Evolutionary conservation across 2,797 vertebrate genomes (phyloP), one percentile per base, ranked within the genome.

Genomic region (Leucoraja ocellata): DNA sequence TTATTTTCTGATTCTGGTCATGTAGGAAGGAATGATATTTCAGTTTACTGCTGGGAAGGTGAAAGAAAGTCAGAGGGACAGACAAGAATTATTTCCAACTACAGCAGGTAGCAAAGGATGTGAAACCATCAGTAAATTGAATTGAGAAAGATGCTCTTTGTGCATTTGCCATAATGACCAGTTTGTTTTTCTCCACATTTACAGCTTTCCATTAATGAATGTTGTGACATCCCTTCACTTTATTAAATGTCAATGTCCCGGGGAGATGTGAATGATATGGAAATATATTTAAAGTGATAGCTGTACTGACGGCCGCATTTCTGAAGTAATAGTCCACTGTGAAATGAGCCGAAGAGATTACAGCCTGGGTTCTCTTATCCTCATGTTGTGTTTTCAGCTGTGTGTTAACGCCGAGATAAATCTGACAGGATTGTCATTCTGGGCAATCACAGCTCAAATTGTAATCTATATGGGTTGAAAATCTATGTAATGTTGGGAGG

Each of bases 281-380:
- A 91, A 28, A 91, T 25, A 91, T 91, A 74, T 91, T 36, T 36
- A 11, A 46, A 73, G 68, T 91, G 90, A 91, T 74, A 91, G 74
- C 90, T 91, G 36, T 36, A 28, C 25, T 71, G 90, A 91, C 39
- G 25, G 68, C 18, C 71, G 28, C 32, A 74, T 88, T 88, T 68
- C 84, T 8, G n/a, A 32, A 88, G 84, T 88, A 88, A 88, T 68
- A 36, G 90, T 91, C 90, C 90, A 74, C 90, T 91, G 90, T 91
- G 90, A 91, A 91, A 91, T 46, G 90, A 91, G 90, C 16, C 68
- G 2, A 25, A 68, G 71, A 73, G 90, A 91, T 91, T 91, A 74
- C 23, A 91, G 88, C 36, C 68, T 14, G 65, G 16, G 11, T 39
- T 54, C 54, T 28, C 90, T 91, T 73, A 46, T 54, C 90, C 68